Base-by-base conservation (phyloP, 2,888 invertebrate genomes). In the Ennomos quercinarius region DNA sequence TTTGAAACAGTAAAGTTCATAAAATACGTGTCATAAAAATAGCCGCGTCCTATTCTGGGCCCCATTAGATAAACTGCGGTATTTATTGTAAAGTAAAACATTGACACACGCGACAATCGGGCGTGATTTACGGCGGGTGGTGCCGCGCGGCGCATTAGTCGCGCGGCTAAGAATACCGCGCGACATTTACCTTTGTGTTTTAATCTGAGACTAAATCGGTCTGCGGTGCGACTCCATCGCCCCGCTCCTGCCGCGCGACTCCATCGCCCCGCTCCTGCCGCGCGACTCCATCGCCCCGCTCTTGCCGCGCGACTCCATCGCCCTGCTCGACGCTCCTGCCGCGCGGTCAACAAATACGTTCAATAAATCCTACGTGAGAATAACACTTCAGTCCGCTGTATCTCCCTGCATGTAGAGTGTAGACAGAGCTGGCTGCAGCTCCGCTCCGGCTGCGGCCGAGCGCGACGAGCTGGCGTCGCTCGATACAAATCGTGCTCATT, bases 121-220 rank as follows among this genome's bases (percentile, higher is more conserved):
- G 51, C 66, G 64, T 67, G 76, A 72, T 67, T 67, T 69, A 71
- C 61, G 38, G 70, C 68, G 65, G 55, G 60, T 66, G 70, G 66
- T 54, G 73, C 67, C 64, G 68, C 67, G 74, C 71, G 65, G 70
- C 67, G 71, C 77, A 74, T 74, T 73, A 77, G 68, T 76, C 67
- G 67, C 71, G 71, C 70, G 57, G 70, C 82, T 80, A 81, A 77
- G 78, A 76, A 83, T 83, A 83, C 68, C 66, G 66, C 63, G 72
- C 81, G 83, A 83, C 85, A 84, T 84, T 85, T 85, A 85, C 83
- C 84, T 84, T 86, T 85, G 86, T 84, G 71, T 76, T 78, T 76
- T 71, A 76, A 76, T 74, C 73, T 70, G 74, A 73, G 70, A 72
- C 71, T 82, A 78, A 75, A 79, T 76, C 77, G 74, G 72, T 77